Evolutionary conservation across 2,113 vertebrate species (phyloP).

Genomic region (Gopherus flavomarginatus): DNA sequence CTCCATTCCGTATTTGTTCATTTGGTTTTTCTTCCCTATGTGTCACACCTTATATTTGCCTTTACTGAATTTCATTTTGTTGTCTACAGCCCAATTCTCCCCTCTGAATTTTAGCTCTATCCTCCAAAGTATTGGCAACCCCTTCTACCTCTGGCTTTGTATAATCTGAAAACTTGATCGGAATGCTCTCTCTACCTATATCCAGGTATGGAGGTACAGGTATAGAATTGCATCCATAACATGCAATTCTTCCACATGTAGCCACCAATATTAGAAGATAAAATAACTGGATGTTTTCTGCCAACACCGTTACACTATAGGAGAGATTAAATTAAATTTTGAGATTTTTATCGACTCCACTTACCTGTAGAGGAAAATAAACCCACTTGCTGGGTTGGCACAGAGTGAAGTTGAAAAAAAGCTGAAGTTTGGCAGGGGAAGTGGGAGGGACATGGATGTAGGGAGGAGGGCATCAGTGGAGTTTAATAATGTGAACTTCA

Average conservation of each 20-base stretch:
- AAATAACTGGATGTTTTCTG: not conserved
- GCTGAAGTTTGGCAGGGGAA: not conserved
- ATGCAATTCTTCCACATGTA: not conserved
- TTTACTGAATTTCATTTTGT: too few relatives aligned
- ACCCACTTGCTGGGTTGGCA: not conserved
- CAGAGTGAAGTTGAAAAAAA: not conserved
- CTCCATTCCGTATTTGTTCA: too few relatives aligned
- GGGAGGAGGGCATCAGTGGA: not conserved
- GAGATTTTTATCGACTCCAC: not conserved
- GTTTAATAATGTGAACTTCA: not conserved
- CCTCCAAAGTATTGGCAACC: too few relatives aligned
- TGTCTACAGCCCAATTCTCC: too few relatives aligned
- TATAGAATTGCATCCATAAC: not conserved
- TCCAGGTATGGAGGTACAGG: too few relatives aligned
- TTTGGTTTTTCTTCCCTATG: too few relatives aligned
- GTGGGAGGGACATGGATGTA: not conserved
- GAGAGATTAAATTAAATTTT: slow-evolving; percentile 6
- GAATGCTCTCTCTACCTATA: too few relatives aligned
- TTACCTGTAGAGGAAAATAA: not conserved
- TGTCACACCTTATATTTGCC: too few relatives aligned
- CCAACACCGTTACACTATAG: not conserved
- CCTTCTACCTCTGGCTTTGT: too few relatives aligned
- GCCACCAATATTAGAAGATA: not conserved
- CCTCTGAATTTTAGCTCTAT: too few relatives aligned
- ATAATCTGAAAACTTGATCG: too few relatives aligned